These are phyloP conservation scores for Odontamblyopus lacepedii DNA, from an alignment of 2,797 vertebrate species.

Conservation along the genomic window DNA sequence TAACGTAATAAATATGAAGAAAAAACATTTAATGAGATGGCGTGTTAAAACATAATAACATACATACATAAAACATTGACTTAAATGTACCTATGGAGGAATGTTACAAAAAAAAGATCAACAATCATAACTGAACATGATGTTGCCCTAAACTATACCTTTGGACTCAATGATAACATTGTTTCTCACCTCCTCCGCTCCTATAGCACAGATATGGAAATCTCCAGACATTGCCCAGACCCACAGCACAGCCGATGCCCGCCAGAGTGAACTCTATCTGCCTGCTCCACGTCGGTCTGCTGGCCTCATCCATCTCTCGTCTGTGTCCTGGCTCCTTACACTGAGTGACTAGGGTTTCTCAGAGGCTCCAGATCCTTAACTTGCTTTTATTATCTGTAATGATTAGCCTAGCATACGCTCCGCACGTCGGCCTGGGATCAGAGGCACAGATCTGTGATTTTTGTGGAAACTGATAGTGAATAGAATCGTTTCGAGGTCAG, in stretches of 20 bases:
- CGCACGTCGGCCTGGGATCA: constrained; percentile 8
- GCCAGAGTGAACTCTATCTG: constrained; percentile 83
- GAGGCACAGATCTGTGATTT: neutral
- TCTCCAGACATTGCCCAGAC: constrained; percentile 80
- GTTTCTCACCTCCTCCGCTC: constrained; percentile 80
- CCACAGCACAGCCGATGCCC: constrained; percentile 78
- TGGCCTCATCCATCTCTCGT: constrained; percentile 51
- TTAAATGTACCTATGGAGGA: too few species aligned
- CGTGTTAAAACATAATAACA: too few species aligned
- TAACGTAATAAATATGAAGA: too few species aligned
- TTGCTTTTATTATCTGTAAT: constrained; percentile 73
- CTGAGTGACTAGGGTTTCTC: constrained; percentile 17
- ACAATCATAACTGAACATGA: too few species aligned
- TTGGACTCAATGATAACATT: constrained; percentile 4
- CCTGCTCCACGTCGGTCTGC: constrained; percentile 76
- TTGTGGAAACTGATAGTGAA: neutral
- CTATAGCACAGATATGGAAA: constrained; percentile 82
- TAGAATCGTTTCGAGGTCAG: neutral
- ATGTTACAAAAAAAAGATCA: too few species aligned
- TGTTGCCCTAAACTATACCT: neutral
- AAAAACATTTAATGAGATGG: too few species aligned
- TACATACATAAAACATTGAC: too few species aligned
- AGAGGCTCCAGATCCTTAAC: constrained; percentile 39
- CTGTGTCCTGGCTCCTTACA: constrained; percentile 27
- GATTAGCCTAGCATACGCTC: constrained; percentile 65